These are phyloP conservation scores for Dynastes grantii DNA, from an alignment of 2,888 invertebrate species.

Conservation along the genomic window DNA sequence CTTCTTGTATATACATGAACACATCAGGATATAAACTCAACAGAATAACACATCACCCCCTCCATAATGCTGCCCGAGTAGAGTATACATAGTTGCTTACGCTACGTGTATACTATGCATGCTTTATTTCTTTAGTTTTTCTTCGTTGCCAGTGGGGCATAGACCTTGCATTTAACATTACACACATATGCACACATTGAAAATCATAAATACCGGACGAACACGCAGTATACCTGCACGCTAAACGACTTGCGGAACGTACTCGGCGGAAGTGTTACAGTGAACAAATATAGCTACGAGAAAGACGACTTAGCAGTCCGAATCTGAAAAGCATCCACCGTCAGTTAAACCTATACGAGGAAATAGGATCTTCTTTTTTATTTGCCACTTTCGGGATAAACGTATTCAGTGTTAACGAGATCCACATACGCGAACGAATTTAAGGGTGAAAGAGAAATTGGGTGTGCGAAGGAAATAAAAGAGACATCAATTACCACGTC, in stretches of 20 bases:
- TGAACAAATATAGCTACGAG: slow-evolving; percentile 48
- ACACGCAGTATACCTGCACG: slow-evolving; percentile 12
- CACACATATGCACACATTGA: slow-evolving; percentile 27
- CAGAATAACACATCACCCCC: slow-evolving; percentile 43
- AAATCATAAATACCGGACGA: slow-evolving; percentile 44
- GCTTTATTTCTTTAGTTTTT: slow-evolving; percentile 49
- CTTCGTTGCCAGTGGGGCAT: slow-evolving; percentile 48
- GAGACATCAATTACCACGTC: slow-evolving; percentile 15
- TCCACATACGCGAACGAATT: not conserved
- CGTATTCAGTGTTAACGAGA: slow-evolving; percentile 7
- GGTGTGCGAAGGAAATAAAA: no score
- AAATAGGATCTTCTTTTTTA: no score
- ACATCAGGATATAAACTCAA: slow-evolving; percentile 29
- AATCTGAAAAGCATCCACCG: not conserved
- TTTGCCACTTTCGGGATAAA: not conserved
- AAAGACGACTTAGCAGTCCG: not conserved
- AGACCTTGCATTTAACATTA: slow-evolving; percentile 46
- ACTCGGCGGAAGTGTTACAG: slow-evolving; percentile 44
- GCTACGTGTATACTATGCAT: slow-evolving; percentile 33
- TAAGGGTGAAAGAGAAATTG: not conserved
- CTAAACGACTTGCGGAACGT: slow-evolving; percentile 47
- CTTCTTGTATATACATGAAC: slow-evolving; percentile 22
- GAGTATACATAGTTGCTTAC: slow-evolving; percentile 42
- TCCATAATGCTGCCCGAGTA: slow-evolving; percentile 36
- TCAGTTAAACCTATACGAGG: no score